phyloP scores from a whole-genome alignment of 2,113 vertebrate species.

The Sigmodon hispidus region DNA sequence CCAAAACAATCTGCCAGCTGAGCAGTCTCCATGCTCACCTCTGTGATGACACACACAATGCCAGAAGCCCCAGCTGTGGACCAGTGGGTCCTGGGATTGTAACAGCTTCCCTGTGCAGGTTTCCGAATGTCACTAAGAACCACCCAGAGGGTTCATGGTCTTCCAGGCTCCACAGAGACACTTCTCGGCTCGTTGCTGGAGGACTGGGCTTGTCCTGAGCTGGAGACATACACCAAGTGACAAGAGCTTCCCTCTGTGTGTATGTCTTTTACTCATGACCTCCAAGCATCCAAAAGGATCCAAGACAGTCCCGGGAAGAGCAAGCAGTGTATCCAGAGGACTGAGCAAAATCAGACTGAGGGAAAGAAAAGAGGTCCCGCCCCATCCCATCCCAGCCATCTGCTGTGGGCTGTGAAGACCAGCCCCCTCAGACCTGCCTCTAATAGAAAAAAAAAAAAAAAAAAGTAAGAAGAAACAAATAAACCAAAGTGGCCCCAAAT shows the following conservation, averaged over 20 bases:
- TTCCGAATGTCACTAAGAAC: neutral
- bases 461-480: neutral
- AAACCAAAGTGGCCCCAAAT: neutral
- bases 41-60: neutral
- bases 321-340: no score
- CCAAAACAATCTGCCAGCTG: neutral
- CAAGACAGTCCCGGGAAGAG: neutral
- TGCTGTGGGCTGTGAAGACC: neutral
- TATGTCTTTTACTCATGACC: fast-evolving
- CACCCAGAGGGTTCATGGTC: neutral
- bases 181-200: neutral
- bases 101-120: neutral
- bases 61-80: neutral
- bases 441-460: neutral
- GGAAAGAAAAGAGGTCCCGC: no score
- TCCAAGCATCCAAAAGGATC: neutral
- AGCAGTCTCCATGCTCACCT: neutral
- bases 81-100: neutral
- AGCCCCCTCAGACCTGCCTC: neutral
- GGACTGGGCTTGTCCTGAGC: neutral
- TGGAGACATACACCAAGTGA: neutral
- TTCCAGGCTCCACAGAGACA: fast-evolving
- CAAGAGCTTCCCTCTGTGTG: no score
- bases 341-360: neutral
- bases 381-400: neutral